Percentiles rank a stretch among this genome's conserved stretches.
These are phyloP conservation scores for Hystrix cristata DNA, from an alignment of 2,113 vertebrate species.

Conservation along the genomic window DNA sequence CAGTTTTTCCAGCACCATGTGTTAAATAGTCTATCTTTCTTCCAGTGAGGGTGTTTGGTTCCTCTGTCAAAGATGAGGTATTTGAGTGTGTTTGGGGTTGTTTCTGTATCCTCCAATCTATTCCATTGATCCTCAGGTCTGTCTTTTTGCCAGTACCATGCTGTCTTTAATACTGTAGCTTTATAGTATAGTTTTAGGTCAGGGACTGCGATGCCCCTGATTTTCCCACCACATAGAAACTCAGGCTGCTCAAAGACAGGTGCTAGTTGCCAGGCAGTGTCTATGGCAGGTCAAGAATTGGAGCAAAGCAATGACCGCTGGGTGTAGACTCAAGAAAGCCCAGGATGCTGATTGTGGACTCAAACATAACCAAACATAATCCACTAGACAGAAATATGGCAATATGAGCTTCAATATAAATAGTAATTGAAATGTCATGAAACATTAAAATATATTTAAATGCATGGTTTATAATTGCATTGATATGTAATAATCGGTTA, in stretches of 20 bases:
- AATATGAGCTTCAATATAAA: background rate
- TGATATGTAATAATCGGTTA: background rate
- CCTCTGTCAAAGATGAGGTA: background rate
- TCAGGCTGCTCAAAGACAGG: no score
- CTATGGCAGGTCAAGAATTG: no score
- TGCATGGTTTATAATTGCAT: background rate
- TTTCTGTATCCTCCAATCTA: background rate
- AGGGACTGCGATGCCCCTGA: background rate
- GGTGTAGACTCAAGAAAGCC: no score
- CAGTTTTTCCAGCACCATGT: no score
- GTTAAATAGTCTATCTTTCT: no score
- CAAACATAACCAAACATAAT: background rate
- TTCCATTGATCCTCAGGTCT: background rate
- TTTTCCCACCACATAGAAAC: no score
- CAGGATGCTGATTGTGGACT: background rate
- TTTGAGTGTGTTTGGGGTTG: background rate
- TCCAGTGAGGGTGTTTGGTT: no score
- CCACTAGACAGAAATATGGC: background rate
- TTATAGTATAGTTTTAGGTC: background rate
- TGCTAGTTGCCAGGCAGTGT: no score
- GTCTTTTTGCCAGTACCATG: background rate
- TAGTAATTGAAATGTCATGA: conserved; percentile 15
- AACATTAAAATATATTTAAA: background rate
- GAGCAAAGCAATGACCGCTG: no score
- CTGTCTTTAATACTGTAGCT: background rate